These are phyloP conservation scores for Manis crassicaudata DNA, from an alignment of 2,797 vertebrate species.

Conservation along the genomic window DNA sequence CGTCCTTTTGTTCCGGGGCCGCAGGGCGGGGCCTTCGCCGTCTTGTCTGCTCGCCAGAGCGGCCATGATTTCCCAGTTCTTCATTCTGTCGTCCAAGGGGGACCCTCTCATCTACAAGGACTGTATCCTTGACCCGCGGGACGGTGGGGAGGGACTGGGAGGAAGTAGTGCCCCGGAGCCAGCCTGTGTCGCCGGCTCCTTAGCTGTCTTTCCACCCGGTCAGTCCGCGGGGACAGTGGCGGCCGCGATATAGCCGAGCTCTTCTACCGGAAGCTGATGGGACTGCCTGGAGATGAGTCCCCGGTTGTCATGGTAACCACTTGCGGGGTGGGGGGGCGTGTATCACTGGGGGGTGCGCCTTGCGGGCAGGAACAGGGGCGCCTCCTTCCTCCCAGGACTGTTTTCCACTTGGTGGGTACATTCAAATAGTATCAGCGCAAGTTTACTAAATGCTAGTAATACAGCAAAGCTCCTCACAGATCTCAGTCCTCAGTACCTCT, in stretches of 20 bases:
- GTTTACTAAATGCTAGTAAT: neutral
- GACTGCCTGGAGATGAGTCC: slow-evolving; percentile 90
- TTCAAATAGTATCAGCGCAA: neutral
- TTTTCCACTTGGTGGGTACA: neutral
- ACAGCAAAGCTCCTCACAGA: neutral
- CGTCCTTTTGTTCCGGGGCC: slow-evolving; percentile 62
- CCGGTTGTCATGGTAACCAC: slow-evolving; percentile 92
- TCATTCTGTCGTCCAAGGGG: slow-evolving; percentile 93
- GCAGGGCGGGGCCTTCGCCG: slow-evolving; percentile 29
- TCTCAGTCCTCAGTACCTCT: neutral
- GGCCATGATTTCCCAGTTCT: slow-evolving; percentile 92
- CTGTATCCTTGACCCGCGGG: slow-evolving; percentile 89
- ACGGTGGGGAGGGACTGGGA: neutral
- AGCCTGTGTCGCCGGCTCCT: slow-evolving; percentile 11
- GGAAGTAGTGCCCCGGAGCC: neutral
- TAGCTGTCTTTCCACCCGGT: slow-evolving; percentile 23
- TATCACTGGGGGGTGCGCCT: neutral
- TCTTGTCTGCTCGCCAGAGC: neutral
- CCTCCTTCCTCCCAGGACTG: neutral
- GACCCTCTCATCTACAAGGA: slow-evolving; percentile 94
- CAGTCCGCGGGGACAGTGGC: slow-evolving; percentile 90
- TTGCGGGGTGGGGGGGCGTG: neutral
- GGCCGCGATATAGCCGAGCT: slow-evolving; percentile 84
- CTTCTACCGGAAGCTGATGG: slow-evolving; percentile 91
- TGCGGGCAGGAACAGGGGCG: neutral